Conservation (phyloP, 1,140 invertebrate species). For the Drosophila parvula region DNA sequence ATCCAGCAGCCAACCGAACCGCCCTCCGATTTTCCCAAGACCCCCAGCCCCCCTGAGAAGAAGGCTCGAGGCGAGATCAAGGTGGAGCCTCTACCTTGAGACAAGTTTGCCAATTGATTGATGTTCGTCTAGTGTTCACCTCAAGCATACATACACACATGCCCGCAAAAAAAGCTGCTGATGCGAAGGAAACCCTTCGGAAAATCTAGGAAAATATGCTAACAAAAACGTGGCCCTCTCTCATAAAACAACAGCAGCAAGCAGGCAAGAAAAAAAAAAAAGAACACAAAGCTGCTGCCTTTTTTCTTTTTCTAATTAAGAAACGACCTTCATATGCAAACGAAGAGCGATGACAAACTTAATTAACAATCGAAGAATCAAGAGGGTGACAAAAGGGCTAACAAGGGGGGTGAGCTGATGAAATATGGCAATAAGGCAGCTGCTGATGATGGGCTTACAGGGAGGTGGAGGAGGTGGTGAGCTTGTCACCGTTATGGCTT, state of each 20-base stretch:
- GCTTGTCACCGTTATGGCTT: constrained; percentile 30
- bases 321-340: constrained; percentile 34
- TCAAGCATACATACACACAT: constrained; percentile 21
- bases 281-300: neutral
- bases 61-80: constrained; percentile 33
- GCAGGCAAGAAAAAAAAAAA: neutral
- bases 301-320: constrained; percentile 34
- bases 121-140: constrained; percentile 51
- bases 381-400: neutral
- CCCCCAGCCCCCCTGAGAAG: no score
- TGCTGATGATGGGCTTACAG: no score
- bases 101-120: constrained; percentile 44
- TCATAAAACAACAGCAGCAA: no score
- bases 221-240: constrained; percentile 9
- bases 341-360: constrained; percentile 21
- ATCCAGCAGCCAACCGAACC: neutral
- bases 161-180: neutral
- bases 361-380: constrained; percentile 27
- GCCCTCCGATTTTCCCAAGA: neutral
- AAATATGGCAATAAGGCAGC: neutral
- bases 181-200: constrained; percentile 3
- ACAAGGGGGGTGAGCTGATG: neutral
- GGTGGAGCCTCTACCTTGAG: constrained; percentile 42
- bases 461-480: neutral
- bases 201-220: constrained; percentile 34